Evolutionary conservation across 2,797 vertebrate species (phyloP), one percentile per base, ranked within the genome.

Genomic region (Tamandua tetradactyla): DNA sequence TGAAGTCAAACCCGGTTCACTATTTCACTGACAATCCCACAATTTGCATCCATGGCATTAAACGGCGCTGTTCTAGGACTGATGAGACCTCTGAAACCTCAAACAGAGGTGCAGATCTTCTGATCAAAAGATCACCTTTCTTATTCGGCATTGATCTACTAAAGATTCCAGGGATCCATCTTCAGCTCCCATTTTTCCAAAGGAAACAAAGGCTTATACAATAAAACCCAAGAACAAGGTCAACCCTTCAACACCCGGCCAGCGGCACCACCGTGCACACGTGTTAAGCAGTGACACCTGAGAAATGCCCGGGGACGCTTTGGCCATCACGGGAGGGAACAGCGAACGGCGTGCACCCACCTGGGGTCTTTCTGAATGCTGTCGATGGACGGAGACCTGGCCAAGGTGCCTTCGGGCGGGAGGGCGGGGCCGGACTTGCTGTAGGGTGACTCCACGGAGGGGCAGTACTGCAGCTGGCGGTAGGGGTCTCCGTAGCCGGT

Each of bases 341-440:
- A 97, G n/a, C 88, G 97, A 97, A 95, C 97, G 94, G 68, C 25
- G 86, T 92, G 95, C 95, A 97, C 99, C 98, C 98, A 99, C 99
- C 99, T 99, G 97, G 99, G 99, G 98, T 99, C 99, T 98, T 99
- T 99, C 98, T 99, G 99, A 97, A 99, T 99, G 96, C 99, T 99
- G 98, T 99, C 99, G 95, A 99, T 99, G 96, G 99, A 99, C 37
- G 99, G 99, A 64, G 99, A 99, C 93, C 99, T 99, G 97, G 99
- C 99, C 98, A 99, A 98, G 98, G 98, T 99, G 97, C 99, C 99
- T 98, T 99, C 99, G 0, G 99, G 99, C 3, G 99, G 99, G 95
- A 99, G 98, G 97, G 99, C 99, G 37, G 99, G 99, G 96, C 99
- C 99, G 71, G 99, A 99, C 97, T 99, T 99, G 99, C 99, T 99